Evolutionary conservation across 1,140 invertebrate species (phyloP).

Genomic region (Mycetomoellerius zeteki): DNA sequence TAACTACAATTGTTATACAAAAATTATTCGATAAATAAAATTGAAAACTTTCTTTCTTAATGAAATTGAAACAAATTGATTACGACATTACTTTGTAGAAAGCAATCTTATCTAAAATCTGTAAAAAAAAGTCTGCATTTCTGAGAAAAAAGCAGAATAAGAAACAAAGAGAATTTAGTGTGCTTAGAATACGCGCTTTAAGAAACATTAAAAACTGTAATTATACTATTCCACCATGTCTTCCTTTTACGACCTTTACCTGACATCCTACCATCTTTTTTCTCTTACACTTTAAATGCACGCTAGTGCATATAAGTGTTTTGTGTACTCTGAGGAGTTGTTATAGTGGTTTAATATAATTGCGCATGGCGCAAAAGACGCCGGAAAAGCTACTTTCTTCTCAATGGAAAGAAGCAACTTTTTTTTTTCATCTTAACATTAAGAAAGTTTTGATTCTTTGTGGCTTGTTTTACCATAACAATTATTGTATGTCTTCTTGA

Average conservation of each 20-base stretch:
- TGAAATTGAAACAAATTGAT: background rate
- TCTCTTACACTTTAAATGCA: slow-evolving; percentile 38
- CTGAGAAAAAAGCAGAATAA: background rate
- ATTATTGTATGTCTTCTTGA: slow-evolving; percentile 5
- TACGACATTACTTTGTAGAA: background rate
- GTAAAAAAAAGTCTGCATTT: slow-evolving; percentile 7
- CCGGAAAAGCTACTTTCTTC: slow-evolving; percentile 51
- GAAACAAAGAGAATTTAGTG: slow-evolving; percentile 27
- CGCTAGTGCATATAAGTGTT: slow-evolving; percentile 30
- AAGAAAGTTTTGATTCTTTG: background rate
- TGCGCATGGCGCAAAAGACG: slow-evolving; percentile 13
- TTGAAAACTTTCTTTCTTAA: background rate
- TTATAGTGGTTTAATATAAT: slow-evolving; percentile 65
- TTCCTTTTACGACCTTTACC: slow-evolving; percentile 66
- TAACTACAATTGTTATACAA: background rate
- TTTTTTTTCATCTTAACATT: slow-evolving; percentile 2
- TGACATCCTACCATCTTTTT: slow-evolving; percentile 1
- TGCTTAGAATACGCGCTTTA: slow-evolving; percentile 51
- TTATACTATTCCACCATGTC: slow-evolving; percentile 63
- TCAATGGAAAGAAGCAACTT: background rate
- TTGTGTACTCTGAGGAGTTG: slow-evolving; percentile 48
- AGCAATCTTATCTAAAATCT: slow-evolving; percentile 10
- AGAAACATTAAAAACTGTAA: slow-evolving; percentile 69
- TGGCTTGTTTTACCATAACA: background rate
- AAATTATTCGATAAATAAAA: slow-evolving; percentile 20